phyloP scores from a whole-genome alignment of 1,140 invertebrate genomes.

The Belonocnema kinseyi region DNA sequence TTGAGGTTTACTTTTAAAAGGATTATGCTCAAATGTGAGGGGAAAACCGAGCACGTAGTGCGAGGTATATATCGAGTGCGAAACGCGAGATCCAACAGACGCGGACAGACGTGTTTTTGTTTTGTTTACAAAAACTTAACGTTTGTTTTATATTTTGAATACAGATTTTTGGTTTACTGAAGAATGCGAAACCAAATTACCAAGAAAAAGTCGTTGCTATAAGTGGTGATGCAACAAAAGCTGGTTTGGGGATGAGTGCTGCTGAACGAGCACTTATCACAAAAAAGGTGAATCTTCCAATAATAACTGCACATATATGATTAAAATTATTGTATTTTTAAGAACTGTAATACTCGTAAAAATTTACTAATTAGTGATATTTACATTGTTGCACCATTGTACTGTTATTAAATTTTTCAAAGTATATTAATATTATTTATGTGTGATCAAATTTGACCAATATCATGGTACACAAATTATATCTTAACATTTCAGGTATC shows the following conservation, averaged over 20 bases:
- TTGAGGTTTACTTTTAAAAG: too few relatives aligned
- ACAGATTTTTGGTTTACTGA: slow-evolving; percentile 78
- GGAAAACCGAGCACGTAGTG: too few relatives aligned
- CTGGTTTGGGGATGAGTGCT: slow-evolving; percentile 82
- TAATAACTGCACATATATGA: background rate
- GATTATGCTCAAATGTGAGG: too few relatives aligned
- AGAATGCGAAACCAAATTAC: slow-evolving; percentile 73
- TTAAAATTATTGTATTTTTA: background rate
- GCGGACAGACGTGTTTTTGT: too few relatives aligned
- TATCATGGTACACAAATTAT: too few relatives aligned
- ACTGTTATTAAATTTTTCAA: too few relatives aligned
- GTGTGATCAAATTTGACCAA: background rate
- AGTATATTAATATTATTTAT: background rate
- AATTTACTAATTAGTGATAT: too few relatives aligned
- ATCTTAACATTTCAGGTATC: slow-evolving; percentile 64
- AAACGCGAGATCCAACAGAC: too few relatives aligned
- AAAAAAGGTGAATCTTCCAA: slow-evolving; percentile 75
- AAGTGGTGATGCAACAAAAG: slow-evolving; percentile 78
- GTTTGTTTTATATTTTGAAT: too few relatives aligned
- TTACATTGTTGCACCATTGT: too few relatives aligned
- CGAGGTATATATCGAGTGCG: too few relatives aligned
- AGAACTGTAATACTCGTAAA: background rate
- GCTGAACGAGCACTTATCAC: slow-evolving; percentile 78
- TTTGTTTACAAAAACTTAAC: too few relatives aligned
- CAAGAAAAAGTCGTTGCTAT: slow-evolving; percentile 75